Evolutionary conservation across 2,888 invertebrate species (phyloP).

Genomic region (Latheticus oryzae): DNA sequence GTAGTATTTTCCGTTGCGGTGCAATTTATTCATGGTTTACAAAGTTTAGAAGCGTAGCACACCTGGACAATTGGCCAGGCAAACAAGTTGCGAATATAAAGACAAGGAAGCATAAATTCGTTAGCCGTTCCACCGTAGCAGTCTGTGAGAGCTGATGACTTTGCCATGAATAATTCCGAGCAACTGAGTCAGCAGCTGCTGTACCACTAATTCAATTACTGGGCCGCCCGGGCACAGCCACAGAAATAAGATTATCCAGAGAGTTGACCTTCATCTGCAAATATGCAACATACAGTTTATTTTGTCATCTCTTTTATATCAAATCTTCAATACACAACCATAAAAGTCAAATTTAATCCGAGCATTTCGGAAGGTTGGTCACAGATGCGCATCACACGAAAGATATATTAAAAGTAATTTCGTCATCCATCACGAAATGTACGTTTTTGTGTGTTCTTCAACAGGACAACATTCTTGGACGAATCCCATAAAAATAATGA

Average conservation of each 20-base stretch:
- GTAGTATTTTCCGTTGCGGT: slow-evolving; percentile 19
- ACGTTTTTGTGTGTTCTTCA: neutral
- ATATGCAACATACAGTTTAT: slow-evolving; percentile 17
- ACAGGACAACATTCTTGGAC: slow-evolving; percentile 6
- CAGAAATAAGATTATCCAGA: slow-evolving; percentile 35
- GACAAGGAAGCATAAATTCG: slow-evolving; percentile 38
- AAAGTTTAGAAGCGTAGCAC: slow-evolving; percentile 21
- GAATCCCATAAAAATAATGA: slow-evolving; percentile 12
- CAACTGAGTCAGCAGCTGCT: slow-evolving; percentile 38
- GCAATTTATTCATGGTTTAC: slow-evolving; percentile 27
- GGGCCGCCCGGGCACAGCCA: slow-evolving; percentile 25
- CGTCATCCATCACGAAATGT: slow-evolving; percentile 14
- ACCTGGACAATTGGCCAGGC: slow-evolving; percentile 36
- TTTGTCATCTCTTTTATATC: neutral
- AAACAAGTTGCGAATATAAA: slow-evolving; percentile 33
- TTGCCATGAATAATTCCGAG: slow-evolving; percentile 38
- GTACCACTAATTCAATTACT: slow-evolving; percentile 40
- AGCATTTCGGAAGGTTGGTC: too few species aligned
- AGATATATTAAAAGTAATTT: slow-evolving; percentile 20
- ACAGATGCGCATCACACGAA: slow-evolving; percentile 10
- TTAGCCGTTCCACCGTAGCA: slow-evolving; percentile 22
- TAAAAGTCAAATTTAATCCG: slow-evolving; percentile 8
- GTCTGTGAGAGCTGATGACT: slow-evolving; percentile 30
- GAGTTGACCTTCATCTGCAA: slow-evolving; percentile 26
- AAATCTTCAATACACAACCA: neutral